A percentile compares a stretch with the other conserved stretches of the same genome.
Evolutionary conservation across 2,113 vertebrate genomes (phyloP).

Genomic region (Pyxicephalus adspersus): DNA sequence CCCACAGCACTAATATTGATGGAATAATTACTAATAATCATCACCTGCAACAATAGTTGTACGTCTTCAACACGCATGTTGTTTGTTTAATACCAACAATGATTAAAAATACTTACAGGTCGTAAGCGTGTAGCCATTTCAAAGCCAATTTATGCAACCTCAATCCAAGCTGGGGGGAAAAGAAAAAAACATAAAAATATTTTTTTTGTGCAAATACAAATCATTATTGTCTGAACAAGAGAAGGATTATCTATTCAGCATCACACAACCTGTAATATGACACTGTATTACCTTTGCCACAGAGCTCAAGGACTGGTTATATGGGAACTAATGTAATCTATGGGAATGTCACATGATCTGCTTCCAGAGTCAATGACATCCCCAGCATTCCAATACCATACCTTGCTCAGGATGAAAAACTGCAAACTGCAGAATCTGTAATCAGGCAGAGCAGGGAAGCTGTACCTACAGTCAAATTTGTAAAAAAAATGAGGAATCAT

Average conservation of each 20-base stretch:
- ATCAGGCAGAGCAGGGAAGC: too few species aligned
- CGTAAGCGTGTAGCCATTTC: constrained; percentile 63
- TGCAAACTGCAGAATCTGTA: too few species aligned
- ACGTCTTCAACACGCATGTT: too few species aligned
- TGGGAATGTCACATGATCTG: neutral
- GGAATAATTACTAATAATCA: too few species aligned
- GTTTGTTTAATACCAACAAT: too few species aligned
- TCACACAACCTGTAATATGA: neutral
- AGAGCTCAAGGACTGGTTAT: neutral
- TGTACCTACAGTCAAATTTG: too few species aligned
- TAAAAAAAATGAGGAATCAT: too few species aligned
- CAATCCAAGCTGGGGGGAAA: neutral
- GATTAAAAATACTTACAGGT: constrained; percentile 59
- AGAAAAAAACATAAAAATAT: neutral
- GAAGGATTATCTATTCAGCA: neutral
- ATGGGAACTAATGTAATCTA: neutral
- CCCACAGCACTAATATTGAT: too few species aligned
- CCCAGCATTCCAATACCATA: neutral
- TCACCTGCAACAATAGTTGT: too few species aligned
- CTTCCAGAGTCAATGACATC: constrained; percentile 1
- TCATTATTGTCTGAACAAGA: neutral
- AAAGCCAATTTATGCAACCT: neutral
- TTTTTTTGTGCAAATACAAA: neutral
- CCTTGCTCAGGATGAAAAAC: too few species aligned
- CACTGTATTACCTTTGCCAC: neutral